Conservation (phyloP, 2,888 invertebrate species). For the Caenorhabditis wallacei region DNA sequence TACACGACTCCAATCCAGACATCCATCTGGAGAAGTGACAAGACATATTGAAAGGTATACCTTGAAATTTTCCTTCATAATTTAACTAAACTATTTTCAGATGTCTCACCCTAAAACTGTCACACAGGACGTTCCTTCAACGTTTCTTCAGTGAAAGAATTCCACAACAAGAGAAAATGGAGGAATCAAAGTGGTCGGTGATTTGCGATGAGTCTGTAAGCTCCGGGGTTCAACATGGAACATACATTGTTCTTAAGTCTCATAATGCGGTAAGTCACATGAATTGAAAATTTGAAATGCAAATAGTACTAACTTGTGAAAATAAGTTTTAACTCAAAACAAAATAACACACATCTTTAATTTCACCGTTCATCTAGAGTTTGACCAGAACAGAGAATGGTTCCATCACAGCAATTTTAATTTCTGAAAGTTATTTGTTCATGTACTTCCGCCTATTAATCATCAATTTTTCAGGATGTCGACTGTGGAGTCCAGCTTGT, state of each 20-base stretch:
- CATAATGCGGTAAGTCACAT: conserved; percentile 67
- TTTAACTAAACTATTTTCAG: conserved; percentile 83
- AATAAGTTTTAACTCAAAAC: too few relatives aligned
- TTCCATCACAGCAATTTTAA: too few relatives aligned
- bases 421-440: too few relatives aligned
- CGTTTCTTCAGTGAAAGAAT: conserved; percentile 88
- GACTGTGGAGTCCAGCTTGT: conserved; percentile 95
- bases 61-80: too few relatives aligned
- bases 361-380: too few relatives aligned
- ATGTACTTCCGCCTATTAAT: too few relatives aligned
- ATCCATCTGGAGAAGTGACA: conserved; percentile 90
- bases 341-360: too few relatives aligned
- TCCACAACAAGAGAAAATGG: conserved; percentile 68
- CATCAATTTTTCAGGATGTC: conserved; percentile 62
- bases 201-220: conserved; percentile 86
- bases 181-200: conserved; percentile 91
- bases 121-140: conserved; percentile 95
- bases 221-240: conserved; percentile 90
- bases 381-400: too few relatives aligned
- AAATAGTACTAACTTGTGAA: too few relatives aligned
- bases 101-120: conserved; percentile 94
- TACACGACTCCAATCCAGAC: conserved; percentile 95
- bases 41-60: conserved; percentile 71
- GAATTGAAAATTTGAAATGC: conserved; percentile 3
- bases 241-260: conserved; percentile 91